Evolutionary conservation across 2,113 vertebrate genomes (phyloP).

Genomic region (Riparia riparia): DNA sequence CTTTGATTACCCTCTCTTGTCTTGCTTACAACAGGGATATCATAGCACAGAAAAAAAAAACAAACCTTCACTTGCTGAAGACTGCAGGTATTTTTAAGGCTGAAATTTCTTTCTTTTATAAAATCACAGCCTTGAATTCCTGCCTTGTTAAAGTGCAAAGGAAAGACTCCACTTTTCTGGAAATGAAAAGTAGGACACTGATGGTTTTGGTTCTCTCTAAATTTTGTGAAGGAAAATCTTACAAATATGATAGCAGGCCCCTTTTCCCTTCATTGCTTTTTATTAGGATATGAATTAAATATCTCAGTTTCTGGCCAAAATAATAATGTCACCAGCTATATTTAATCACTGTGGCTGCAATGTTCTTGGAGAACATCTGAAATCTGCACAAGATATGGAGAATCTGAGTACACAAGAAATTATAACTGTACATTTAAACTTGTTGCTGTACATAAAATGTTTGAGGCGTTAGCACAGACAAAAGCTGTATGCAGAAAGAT

Average conservation of each 20-base stretch:
- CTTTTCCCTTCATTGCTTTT: neutral
- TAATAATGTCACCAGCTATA: neutral
- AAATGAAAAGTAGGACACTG: neutral
- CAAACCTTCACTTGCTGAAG: neutral
- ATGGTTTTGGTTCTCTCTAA: neutral
- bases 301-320: slow-evolving; percentile 9
- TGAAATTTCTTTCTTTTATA: neutral
- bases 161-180: neutral
- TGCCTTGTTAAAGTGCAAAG: neutral
- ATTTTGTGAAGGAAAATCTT: neutral
- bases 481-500: neutral
- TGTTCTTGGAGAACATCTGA: neutral
- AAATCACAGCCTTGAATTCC: neutral
- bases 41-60: neutral
- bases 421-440: neutral
- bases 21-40: neutral
- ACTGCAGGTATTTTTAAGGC: neutral
- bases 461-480: neutral
- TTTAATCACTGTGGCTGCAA: neutral
- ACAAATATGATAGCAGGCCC: neutral
- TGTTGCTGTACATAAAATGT: neutral
- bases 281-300: neutral
- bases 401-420: neutral
- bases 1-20: neutral
- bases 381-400: neutral